Base-by-base conservation (phyloP, 2,797 vertebrate species). In the Aotus griseimembra region DNA sequence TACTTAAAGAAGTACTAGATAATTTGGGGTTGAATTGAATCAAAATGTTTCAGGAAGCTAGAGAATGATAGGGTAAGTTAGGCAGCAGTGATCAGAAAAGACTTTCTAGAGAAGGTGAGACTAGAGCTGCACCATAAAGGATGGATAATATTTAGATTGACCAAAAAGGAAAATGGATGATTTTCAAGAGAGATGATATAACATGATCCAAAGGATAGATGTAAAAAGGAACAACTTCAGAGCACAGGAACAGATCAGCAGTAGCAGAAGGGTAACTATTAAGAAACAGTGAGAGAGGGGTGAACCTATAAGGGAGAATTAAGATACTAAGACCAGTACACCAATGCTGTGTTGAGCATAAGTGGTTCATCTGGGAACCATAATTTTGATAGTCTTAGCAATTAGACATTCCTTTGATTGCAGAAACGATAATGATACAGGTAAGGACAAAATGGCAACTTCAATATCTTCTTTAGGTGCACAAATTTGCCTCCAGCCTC, bases 311-410 rank as follows among this genome's bases (percentile, higher is more conserved):
- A 76, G 64, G n/a, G 6, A 26, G 72, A 24, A 85, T 93, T 70
- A 81, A 73, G 61, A 57, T 84, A 57, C n/a, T 82, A 72, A 67
- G 36, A 52, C 20, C 22, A 87, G 81, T 39, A 84, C 2, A 76
- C 8, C 36, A 81, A 44, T 80, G 22, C 80, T 57, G 8, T 30
- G 24, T 84, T 93, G 20, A 57, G 44, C 73, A 93, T 79, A 90
- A 92, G 19, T 79, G 6, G 3, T 64, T 76, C 48, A 36, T 89
- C 52, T 84, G 70, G 41, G 28, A 26, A 79, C 22, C 19, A 88
- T 93, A 96, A 92, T 82, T 92, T 55, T 85, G 33, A 70, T 46
- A 50, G 48, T 57, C 39, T 94, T 93, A 83, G 33, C 22, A 93
- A 88, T 1, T 39, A 94, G 22, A 64, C 10, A 67, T 79, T 84